phyloP scores from a whole-genome alignment of 2,113 vertebrate genomes.

The Ia io region DNA sequence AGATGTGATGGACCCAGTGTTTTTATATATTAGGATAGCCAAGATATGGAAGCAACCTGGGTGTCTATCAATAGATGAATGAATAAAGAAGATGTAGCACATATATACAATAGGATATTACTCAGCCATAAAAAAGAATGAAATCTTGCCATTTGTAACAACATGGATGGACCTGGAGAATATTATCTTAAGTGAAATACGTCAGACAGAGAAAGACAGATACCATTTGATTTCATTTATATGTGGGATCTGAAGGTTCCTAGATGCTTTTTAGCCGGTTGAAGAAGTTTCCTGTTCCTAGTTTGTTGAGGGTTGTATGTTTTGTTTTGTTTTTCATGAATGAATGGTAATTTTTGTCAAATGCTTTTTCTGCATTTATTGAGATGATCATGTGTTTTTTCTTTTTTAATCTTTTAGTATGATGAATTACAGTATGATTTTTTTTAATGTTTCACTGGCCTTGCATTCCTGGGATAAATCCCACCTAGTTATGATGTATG shows the following conservation, averaged over 20 bases:
- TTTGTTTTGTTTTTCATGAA: not conserved
- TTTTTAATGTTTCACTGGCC: not conserved
- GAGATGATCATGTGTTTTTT: not conserved
- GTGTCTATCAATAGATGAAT: not conserved
- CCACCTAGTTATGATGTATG: not conserved
- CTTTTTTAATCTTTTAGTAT: not conserved
- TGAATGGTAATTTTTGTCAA: not conserved
- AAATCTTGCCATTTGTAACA: not conserved
- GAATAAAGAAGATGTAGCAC: not conserved
- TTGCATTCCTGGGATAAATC: not conserved
- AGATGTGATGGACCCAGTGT: too few species aligned
- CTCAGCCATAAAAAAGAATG: not conserved
- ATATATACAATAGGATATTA: not conserved
- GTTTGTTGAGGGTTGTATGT: not conserved
- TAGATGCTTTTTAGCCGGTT: not conserved
- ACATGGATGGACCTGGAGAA: not conserved
- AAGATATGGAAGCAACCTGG: not conserved
- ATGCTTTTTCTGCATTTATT: not conserved
- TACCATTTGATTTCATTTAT: not conserved
- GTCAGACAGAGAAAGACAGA: not conserved
- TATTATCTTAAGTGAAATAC: not conserved
- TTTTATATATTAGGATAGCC: not conserved
- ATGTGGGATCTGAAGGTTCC: not conserved
- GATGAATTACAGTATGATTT: not conserved
- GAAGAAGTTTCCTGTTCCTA: not conserved